Evolutionary conservation across 2,888 invertebrate species (phyloP).

Genomic region (Oscheius sp.): DNA sequence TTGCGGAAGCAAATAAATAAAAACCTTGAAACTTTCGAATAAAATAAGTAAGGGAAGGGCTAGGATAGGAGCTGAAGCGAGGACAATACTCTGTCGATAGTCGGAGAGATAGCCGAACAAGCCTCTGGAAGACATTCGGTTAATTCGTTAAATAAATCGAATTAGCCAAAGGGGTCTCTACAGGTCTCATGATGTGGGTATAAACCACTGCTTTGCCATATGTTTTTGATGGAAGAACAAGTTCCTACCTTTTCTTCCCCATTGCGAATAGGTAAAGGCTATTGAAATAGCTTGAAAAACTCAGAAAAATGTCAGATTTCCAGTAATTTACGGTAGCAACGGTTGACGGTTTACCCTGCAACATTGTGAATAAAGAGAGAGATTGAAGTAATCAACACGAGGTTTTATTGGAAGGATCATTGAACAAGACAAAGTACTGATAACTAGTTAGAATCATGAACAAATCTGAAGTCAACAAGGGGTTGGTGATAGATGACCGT

Average conservation of each 20-base stretch:
- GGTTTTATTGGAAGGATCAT: too few relatives aligned
- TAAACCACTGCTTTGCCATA: not conserved
- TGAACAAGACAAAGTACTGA: slow-evolving; percentile 4
- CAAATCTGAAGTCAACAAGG: not conserved
- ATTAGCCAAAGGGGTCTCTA: not conserved
- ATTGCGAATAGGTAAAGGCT: not conserved
- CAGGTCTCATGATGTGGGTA: slow-evolving; percentile 7
- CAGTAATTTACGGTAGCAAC: not conserved
- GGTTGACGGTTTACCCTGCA: not conserved
- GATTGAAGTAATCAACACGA: not conserved
- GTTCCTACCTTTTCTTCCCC: slow-evolving; percentile 33
- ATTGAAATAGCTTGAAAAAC: not conserved
- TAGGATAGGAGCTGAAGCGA: slow-evolving; percentile 37
- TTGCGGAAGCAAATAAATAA: not conserved
- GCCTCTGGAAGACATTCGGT: slow-evolving; percentile 27
- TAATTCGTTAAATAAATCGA: slow-evolving; percentile 8
- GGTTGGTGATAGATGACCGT: not conserved
- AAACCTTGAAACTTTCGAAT: slow-evolving; percentile 3
- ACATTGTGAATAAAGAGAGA: not conserved
- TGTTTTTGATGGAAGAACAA: not conserved
- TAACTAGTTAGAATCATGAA: not conserved
- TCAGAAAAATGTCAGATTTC: not conserved
- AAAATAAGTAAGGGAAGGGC: slow-evolving; percentile 34
- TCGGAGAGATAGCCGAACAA: slow-evolving; percentile 23
- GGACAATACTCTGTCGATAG: slow-evolving; percentile 39